Conservation (phyloP, 2,113 vertebrate genomes). For the Pseudolaguvia tuberculata region DNA sequence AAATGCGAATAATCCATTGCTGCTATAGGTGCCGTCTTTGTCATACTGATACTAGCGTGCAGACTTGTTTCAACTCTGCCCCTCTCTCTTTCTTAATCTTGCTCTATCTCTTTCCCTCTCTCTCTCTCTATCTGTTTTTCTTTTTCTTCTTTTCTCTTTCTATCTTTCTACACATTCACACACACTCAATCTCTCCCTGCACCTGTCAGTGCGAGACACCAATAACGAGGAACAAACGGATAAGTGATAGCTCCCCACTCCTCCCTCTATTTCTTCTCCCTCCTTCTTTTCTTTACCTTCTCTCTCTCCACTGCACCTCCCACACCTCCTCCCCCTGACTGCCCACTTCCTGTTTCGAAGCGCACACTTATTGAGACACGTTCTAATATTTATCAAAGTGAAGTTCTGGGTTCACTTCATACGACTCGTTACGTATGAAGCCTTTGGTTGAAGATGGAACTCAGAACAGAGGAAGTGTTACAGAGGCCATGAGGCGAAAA, state of each 20-base stretch:
- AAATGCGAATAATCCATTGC: slow-evolving; percentile 70
- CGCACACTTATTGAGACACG: neutral
- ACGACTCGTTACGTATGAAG: too few relatives aligned
- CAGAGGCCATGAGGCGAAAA: slow-evolving; percentile 25
- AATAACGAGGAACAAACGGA: slow-evolving; percentile 48
- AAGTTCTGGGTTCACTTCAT: neutral
- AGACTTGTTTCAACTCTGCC: slow-evolving; percentile 7
- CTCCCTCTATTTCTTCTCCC: slow-evolving; percentile 31
- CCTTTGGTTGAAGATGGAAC: neutral
- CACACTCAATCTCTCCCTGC: slow-evolving; percentile 26
- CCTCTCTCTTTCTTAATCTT: slow-evolving; percentile 1
- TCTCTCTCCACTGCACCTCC: slow-evolving; percentile 45
- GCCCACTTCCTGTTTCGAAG: slow-evolving; percentile 56
- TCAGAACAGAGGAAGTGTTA: neutral
- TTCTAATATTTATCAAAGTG: neutral
- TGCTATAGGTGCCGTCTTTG: slow-evolving; percentile 63
- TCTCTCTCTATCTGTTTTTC: slow-evolving; percentile 19
- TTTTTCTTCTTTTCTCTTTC: slow-evolving; percentile 19
- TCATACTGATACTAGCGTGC: slow-evolving; percentile 58
- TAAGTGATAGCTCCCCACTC: slow-evolving; percentile 44
- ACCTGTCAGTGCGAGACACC: slow-evolving; percentile 33
- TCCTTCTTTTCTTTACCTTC: slow-evolving; percentile 46
- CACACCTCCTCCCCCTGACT: slow-evolving; percentile 52
- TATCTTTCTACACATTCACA: slow-evolving; percentile 22
- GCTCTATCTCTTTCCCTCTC: too few relatives aligned